Evolutionary conservation across 2,113 vertebrate genomes (phyloP), one percentile per base, ranked within the genome.

Genomic region (Petaurus breviceps): DNA sequence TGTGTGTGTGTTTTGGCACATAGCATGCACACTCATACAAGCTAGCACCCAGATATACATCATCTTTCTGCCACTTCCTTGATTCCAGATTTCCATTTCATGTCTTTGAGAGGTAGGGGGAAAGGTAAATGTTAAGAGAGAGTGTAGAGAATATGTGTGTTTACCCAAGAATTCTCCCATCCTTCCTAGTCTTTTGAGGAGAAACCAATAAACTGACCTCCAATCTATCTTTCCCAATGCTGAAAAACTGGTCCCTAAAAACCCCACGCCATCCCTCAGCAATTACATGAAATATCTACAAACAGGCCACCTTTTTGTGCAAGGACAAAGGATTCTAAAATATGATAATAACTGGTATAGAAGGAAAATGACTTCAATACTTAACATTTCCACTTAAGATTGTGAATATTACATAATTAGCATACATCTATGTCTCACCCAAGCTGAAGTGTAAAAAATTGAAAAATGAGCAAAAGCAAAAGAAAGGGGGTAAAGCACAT

Each of bases 401-500:
- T 95, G 51, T 92, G 51, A 24, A n/a, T 55, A 89, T 53, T 23
- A 92, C 0, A 3, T 11, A 61, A 89, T 0, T 94, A 84, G 25
- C 51, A 68, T 91, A 91, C 37, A 16, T 93, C 46, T 47, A 9
- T 50, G n/a, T n/a, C 77, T 93, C 92, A n/a, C 28, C 90, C n/a
- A 43, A 43, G 68, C 68, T 84, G 16, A 84, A 43, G n/a, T 43
- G 61, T n/a, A n/a, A 77, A 77, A 77, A 95, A 96, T 94, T 93
- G 94, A 51, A 46, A 77, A 57, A 94, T 90, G 37, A 95, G 10
- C 11, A 61, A 2, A 31, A 90, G 89, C 91, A 43, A 52, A 57
- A 91, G 91, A 68, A 77, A 93, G 31, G 10, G 47, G 28, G 28
- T 95, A 93, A 46, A 57, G 77, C 92, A 52, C 19, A 91, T 23